phyloP scores from a whole-genome alignment of 2,797 vertebrate species.

The Gymnocypris eckloni region DNA sequence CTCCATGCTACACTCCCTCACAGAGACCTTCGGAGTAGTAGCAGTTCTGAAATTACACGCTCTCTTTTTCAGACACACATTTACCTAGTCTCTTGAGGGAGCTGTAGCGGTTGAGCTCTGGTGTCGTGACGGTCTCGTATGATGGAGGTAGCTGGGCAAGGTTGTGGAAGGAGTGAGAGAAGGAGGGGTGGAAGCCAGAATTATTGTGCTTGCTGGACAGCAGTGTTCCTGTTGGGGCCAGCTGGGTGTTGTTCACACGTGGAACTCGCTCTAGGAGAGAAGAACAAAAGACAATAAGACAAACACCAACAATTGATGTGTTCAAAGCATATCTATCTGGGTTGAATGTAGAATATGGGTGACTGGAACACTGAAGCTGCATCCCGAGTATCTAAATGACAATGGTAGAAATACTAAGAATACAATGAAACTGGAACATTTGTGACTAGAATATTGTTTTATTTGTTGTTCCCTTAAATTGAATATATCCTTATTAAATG shows the following conservation, averaged over 20 bases:
- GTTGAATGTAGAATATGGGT: conserved; percentile 2
- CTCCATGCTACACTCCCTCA: neutral
- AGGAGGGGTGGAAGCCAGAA: conserved; percentile 71
- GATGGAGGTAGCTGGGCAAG: conserved; percentile 89
- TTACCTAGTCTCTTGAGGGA: conserved; percentile 90
- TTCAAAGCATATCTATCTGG: conserved; percentile 3
- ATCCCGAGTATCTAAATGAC: neutral
- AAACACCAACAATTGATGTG: neutral
- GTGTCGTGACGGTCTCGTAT: conserved; percentile 84
- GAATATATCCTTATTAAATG: neutral
- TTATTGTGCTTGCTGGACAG: conserved; percentile 78
- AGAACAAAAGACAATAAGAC: neutral
- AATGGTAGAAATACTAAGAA: neutral
- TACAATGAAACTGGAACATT: neutral
- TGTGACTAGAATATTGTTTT: neutral
- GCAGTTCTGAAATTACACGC: neutral
- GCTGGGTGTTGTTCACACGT: conserved; percentile 80
- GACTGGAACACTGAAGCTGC: neutral
- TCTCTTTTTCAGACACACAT: conserved; percentile 53
- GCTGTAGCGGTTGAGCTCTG: conserved; percentile 86
- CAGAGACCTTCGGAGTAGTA: neutral
- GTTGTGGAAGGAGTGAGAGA: conserved; percentile 92
- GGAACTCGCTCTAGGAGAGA: conserved; percentile 71
- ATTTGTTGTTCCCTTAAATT: neutral
- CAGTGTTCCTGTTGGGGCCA: conserved; percentile 75